Evolutionary conservation across 2,113 vertebrate species (phyloP), one percentile per base, ranked within the genome.

Genomic region (Salvator merianae): DNA sequence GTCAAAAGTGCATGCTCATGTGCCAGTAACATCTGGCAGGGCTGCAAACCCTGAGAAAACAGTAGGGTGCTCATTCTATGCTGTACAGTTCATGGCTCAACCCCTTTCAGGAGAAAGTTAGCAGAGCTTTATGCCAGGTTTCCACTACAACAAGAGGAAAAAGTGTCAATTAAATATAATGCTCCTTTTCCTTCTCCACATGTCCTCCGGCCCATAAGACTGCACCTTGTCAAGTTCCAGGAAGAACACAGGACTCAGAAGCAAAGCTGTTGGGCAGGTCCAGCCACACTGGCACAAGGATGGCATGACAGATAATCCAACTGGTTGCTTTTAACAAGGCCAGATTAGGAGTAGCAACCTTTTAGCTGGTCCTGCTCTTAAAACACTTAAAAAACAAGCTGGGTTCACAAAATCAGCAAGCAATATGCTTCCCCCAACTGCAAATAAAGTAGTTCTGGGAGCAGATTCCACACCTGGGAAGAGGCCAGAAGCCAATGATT

Each of bases 111-210:
- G 8, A 89, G 88, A 85, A 59, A 86, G 79, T 40, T 85, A 90
- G 84, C 79, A 75, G 30, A 70, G 68, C 34, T 50, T 68, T 40
- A 82, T 47, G 82, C 91, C 70, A 93, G 92, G 88, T 90, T 92
- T 93, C 90, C 90, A 90, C 88, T 80, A 92, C 89, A 91, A 26
- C 10, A 38, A 43, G 12, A 59, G 34, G 16, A 71, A 73, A 63
- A 83, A 68, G 32, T 47, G 47, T 14, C 47, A 75, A 70, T 75
- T n/a, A 9, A 34, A 53, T 18, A 72, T 28, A 73, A 70, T 70
- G n/a, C 5, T 1, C n/a, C 9, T 12, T 43, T 50, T 74, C 40
- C 83, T 81, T 53, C 53, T 77, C 13, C 12, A 38, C 34, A 43
- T 3, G 5, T 71, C 53, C 40, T n/a, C 55, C 12, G 50, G 73